Evolutionary conservation across 2,797 vertebrate genomes (phyloP).

Genomic region (Forpus xanthops): DNA sequence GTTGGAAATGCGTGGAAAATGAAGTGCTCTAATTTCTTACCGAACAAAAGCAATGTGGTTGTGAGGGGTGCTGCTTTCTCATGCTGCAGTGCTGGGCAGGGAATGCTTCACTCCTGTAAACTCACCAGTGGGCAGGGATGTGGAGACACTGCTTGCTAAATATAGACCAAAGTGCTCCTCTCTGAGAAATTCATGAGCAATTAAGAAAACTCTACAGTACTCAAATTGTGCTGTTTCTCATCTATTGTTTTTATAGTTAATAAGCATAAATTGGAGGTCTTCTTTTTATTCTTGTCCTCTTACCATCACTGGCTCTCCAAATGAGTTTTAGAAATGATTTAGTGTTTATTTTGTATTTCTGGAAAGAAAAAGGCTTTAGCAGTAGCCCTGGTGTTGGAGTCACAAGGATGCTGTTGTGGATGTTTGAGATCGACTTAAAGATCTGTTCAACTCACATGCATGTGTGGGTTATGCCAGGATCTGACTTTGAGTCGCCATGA

Average conservation of each 20-base stretch:
- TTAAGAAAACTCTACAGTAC: background rate
- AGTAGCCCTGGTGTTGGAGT: background rate
- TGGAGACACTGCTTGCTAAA: background rate
- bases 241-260: background rate
- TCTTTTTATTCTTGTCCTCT: background rate
- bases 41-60: rapidly evolving
- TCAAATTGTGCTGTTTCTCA: background rate
- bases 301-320: background rate
- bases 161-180: background rate
- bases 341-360: background rate
- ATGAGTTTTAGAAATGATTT: background rate
- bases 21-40: rapidly evolving
- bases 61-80: background rate
- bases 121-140: background rate
- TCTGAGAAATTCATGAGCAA: rapidly evolving
- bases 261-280: background rate
- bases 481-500: background rate
- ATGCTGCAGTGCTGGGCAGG: background rate
- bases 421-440: background rate
- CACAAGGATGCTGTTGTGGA: background rate
- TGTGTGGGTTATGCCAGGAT: rapidly evolving
- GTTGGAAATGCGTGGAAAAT: background rate
- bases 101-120: background rate
- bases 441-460: rapidly evolving
- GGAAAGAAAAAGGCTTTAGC: background rate